Percentiles rank a stretch among this genome's conserved stretches.
These are phyloP conservation scores for Eurytoma adleriae DNA, from an alignment of 2,888 invertebrate species.

Conservation along the genomic window DNA sequence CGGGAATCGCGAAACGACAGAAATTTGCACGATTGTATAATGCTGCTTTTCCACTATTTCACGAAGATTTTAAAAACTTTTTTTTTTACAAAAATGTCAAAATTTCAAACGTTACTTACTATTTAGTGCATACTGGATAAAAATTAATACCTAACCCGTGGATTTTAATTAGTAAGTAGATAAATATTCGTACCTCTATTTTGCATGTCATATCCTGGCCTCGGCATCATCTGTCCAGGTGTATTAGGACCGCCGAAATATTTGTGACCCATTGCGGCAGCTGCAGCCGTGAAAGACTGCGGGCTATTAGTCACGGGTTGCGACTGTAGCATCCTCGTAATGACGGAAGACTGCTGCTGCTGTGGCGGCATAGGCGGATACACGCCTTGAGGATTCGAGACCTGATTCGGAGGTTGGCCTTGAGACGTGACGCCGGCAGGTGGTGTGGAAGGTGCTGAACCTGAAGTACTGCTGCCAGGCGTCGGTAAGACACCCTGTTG, in stretches of 20 bases:
- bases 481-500: conserved; percentile 66
- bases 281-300: conserved; percentile 74
- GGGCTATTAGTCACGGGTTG: conserved; percentile 71
- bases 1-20: not conserved
- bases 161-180: too few relatives aligned
- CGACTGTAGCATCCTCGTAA: conserved; percentile 81
- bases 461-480: conserved; percentile 73
- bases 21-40: conserved; percentile 9
- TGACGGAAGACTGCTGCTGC: conserved; percentile 78
- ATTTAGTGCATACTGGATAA: not conserved
- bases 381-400: conserved; percentile 63
- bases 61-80: too few relatives aligned
- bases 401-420: conserved; percentile 62
- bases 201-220: conserved; percentile 71
- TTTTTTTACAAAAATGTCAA: too few relatives aligned
- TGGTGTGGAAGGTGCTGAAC: conserved; percentile 72
- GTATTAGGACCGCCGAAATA: conserved; percentile 71
- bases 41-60: conserved; percentile 2
- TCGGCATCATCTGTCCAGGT: conserved; percentile 66
- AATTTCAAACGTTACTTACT: not conserved
- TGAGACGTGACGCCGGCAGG: conserved; percentile 68
- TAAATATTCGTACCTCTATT: conserved; percentile 60
- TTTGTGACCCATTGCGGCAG: conserved; percentile 75
- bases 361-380: conserved; percentile 73
- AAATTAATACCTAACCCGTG: not conserved